Evolutionary conservation across 2,888 invertebrate genomes (phyloP), one percentile per base, ranked within the genome.

Genomic region (Drosophila bunnanda): DNA sequence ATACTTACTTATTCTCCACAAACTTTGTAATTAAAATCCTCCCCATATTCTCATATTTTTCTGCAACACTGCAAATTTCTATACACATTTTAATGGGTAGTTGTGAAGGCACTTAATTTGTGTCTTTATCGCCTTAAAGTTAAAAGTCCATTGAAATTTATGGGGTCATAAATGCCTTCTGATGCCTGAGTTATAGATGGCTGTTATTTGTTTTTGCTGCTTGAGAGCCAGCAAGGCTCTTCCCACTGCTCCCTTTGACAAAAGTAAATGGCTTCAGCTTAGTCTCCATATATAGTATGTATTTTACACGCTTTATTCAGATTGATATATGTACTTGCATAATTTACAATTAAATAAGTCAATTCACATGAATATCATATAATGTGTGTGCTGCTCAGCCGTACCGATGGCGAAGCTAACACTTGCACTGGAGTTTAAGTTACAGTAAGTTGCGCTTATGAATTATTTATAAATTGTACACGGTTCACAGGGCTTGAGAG

Each of bases 281-380:
- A 25, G 67, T 46, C 55, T 46, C 17, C 46, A 67, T 41, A 56
- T 56, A 68, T 50, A 20, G 32, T 15, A 52, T 52, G 50, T 52
- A 52, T 48, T 56, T 56, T 67, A 67, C 67, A 67, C 69, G 46
- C 39, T 66, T 75, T 62, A 76, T 80, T 69, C 65, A 64, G 73
- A 77, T 70, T 57, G 69, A 75, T 65, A 67, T 73, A 77, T 62
- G 65, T 71, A 77, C 60, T 76, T 69, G 59, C 60, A 62, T 73
- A 71, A 77, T 80, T 68, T 87, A 84, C 78, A 88, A 80, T 79
- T 74, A 77, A 84, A 79, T 75, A 68, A 76, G 79, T 75, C 79
- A 81, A 82, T 79, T 84, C 82, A 81, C 85, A 79, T 76, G 66
- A 58, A 84, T 84, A 74, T 81, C 56, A 34, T 53, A 53, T 50